Base-by-base conservation (phyloP, 2,888 invertebrate genomes). In the Xestia rhomboidea region DNA sequence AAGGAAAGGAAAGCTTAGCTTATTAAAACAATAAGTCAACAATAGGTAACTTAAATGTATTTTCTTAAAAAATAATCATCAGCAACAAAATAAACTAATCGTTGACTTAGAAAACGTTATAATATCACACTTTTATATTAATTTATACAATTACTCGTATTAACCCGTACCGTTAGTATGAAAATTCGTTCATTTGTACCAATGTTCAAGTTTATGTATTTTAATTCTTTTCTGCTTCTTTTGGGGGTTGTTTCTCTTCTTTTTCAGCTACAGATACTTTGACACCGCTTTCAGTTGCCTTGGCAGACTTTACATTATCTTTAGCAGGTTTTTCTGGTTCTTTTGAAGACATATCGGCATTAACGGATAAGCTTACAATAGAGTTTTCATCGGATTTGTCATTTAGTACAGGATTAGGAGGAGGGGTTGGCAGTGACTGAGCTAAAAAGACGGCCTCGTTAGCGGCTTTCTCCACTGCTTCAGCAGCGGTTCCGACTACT, bases 401-500 rank as follows among this genome's bases (percentile, higher is more conserved):
- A 21, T 11, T 54, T 30, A 24, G 4, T 64, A n/a, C 6, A n/a
- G 34, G 8, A 51, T 2, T 44, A 34, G 38, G 13, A 10, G 64
- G 2, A 18, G 34, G 51, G n/a, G 38, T 76, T 57, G 81, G 68
- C 7, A 87, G 18, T 10, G 73, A 51, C 13, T 83, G 77, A 46
- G 81, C 87, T 74, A 82, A 79, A 68, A 79, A 79, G 57, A 90
- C 87, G 27, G 88, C 88, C 41, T 76, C 77, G 24, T 79, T 85
- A 0, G 89, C 85, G 11, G 88, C 83, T 62, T 76, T 81, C 30
- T 87, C 81, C n/a, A 79, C 89, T 68, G 77, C 79, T 49, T 77
- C 75, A 13, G 87, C 83, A 10, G 82, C 88, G 34, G 62, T 73
- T 5, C 87, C 89, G n/a, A 87, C 87, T 24, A 79, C 82, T 79